Evolutionary conservation across 2,888 invertebrate genomes (phyloP), one percentile per base, ranked within the genome.

Genomic region (Cantharis nigra): DNA sequence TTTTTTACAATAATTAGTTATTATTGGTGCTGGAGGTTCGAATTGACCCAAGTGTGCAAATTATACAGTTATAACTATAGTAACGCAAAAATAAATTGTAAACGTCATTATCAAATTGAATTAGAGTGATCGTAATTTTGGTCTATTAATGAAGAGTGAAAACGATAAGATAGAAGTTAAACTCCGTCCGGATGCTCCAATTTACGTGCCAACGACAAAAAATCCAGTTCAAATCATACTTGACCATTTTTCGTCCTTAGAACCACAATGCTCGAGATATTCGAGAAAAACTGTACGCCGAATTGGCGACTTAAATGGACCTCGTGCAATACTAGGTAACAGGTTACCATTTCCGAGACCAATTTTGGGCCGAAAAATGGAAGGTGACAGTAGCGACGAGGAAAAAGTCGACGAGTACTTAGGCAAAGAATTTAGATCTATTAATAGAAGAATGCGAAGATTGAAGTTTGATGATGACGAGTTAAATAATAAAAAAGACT

Each of bases 171-270:
- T 72, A 67, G 79, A 81, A 71, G 82, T 81, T 71, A 83, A 84
- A 78, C 81, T 85, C 13, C 81, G 86, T 70, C 83, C 86, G 7
- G 85, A 85, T 72, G 86, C 86, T 13, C 85, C 84, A 13, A 80
- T 80, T 9, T 85, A 84, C 76, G 80, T 85, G 10, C 86, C 86
- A 11, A 70, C 81, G 13, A 72, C 81, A 20, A 80, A 78, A 64
- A 80, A 80, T 62, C 74, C 79, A 63, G 69, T 79, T 14, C 79
- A 82, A 74, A 75, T 69, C 11, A 75, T 79, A 33, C 75, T 79
- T 7, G 70, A 78, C 16, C 77, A 78, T 2, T 76, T 75, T 30
- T 20, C 76, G 0, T 63, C 64, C 4, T 82, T 80, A 71, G 83
- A 83, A 78, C 80, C 84, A 14, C 83, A 83, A 78, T 85, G 84